phyloP scores from a whole-genome alignment of 1,140 invertebrate species.

The Helicoverpa armigera region DNA sequence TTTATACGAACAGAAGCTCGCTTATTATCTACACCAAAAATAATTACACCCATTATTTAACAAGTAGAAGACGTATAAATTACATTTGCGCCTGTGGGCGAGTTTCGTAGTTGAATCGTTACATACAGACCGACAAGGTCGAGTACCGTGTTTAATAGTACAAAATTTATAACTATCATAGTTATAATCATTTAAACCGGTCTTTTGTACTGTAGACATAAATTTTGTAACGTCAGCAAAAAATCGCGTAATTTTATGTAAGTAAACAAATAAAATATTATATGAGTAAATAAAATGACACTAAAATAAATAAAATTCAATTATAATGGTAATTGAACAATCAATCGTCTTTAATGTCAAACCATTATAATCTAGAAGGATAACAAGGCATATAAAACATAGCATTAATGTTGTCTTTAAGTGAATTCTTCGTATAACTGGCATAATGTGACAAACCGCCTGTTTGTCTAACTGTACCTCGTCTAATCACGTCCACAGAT shows the following conservation, averaged over 20 bases:
- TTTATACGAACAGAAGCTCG: constrained; percentile 6
- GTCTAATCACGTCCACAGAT: constrained; percentile 46
- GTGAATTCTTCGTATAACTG: background rate
- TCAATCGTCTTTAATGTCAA: too few relatives aligned
- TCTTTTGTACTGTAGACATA: constrained; percentile 25
- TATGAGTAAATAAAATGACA: background rate
- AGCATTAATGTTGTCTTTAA: background rate
- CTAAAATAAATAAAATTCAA: background rate
- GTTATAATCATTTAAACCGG: constrained; percentile 58
- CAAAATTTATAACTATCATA: constrained; percentile 64
- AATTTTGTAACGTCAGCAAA: constrained; percentile 29
- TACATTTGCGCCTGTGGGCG: constrained; percentile 51
- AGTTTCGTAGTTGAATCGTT: constrained; percentile 46
- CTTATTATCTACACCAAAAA: constrained; percentile 43
- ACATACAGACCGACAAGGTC: constrained; percentile 57
- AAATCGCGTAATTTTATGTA: constrained; percentile 1
- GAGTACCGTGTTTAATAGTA: constrained; percentile 56
- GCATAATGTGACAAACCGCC: background rate
- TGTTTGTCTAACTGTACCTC: constrained; percentile 31
- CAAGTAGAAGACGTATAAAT: constrained; percentile 54
- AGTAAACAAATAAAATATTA: background rate
- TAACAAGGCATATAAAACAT: background rate
- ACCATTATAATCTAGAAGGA: background rate
- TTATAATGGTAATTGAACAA: background rate
- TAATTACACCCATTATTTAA: constrained; percentile 42